Evolutionary conservation across 2,888 invertebrate genomes (phyloP), one percentile per base, ranked within the genome.

Genomic region (Scaptomyza flava): DNA sequence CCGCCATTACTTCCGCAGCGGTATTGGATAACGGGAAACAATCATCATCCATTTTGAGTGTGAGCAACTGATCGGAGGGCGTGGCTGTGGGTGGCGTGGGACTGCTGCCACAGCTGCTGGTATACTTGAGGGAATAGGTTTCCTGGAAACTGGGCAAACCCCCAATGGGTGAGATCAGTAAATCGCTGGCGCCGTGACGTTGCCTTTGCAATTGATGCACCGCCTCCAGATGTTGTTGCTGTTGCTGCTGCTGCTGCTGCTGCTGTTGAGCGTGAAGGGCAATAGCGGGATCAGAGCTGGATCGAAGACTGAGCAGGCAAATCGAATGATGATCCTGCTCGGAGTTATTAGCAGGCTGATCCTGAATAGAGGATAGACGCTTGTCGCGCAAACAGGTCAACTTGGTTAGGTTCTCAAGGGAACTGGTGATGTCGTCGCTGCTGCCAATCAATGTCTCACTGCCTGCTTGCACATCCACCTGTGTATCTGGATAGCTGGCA

Each of bases 1-100:
- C 79, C 12, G 79, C 77, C 36, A 84, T 71, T 1, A 84, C 77
- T 27, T 86, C 88, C 12, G 88, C 87, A 14, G 85, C 70, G 31
- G 83, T 76, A 91, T 50, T 50, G 20, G 94, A 89, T 90, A 94
- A 94, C 89, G 95, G 95, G 91, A 95, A 96, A 90, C 96, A 96
- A 85, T 96, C 96, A 89, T 96, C 96, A 91, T 96, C 96, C 96
- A 96, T 96, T 92, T 96, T 96, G 85, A 96, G 94, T 33, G 95
- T 95, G 81, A 95, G 93, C 59, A 89, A 89, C 66, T 79, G 79
- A 45, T 85, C 77, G 33, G 89, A 69, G 52, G 89, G 80, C 38
- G 84, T 88, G 5, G 68, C 50, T 11, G 84, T 50, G 59, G 81
- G 42, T 34, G 83, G 89, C 17, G 79, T 78, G 17, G 71, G 74